Evolutionary conservation across 2,797 vertebrate species (phyloP), one percentile per base, ranked within the genome.

Genomic region (Cebuella pygmaea): DNA sequence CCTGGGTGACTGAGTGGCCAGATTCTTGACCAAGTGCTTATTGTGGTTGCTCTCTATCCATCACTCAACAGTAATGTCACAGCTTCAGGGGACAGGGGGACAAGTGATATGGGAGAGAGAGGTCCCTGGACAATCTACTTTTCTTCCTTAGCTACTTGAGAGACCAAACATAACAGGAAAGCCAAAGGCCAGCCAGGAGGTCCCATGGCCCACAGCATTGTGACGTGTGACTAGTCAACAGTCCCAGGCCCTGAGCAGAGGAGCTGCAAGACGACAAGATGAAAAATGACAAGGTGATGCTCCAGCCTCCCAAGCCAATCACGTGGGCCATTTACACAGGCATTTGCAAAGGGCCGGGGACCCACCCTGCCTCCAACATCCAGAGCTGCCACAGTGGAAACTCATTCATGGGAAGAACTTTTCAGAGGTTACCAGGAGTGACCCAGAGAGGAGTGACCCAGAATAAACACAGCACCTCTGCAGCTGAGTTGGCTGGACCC

Each of bases 191-290:
- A 84, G 39, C 79, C 20, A 19, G 39, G 17, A 61, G 30, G 17
- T 24, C 19, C 19, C 7, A 3, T 1, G 13, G 52, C 19, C 6
- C 3, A 27, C 8, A 13, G 22, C 39, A 4, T 1, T 0, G 8
- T 75, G 83, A 44, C 20, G 7, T 2, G 36, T 30, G 39, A 57
- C 20, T 17, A n/a, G 30, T 81, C 39, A 26, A 24, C 10, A 52
- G 46, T 22, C 48, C 15, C 0, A 0, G 48, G n/a, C 30, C 61
- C 74, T 48, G 52, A 48, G 44, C 36, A 41, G 17, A 20, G 76
- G 22, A 83, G 11, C 15, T 11, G n/a, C 0, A 0, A 10, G 27
- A 48, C 20, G 36, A 41, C 13, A 1, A 93, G 48, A 39, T n/a
- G 59, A 30, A 5, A 55, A 67, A 36, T 46, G 72, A 27, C 1